phyloP scores from a whole-genome alignment of 2,888 invertebrate genomes.

The Arge pagana region DNA sequence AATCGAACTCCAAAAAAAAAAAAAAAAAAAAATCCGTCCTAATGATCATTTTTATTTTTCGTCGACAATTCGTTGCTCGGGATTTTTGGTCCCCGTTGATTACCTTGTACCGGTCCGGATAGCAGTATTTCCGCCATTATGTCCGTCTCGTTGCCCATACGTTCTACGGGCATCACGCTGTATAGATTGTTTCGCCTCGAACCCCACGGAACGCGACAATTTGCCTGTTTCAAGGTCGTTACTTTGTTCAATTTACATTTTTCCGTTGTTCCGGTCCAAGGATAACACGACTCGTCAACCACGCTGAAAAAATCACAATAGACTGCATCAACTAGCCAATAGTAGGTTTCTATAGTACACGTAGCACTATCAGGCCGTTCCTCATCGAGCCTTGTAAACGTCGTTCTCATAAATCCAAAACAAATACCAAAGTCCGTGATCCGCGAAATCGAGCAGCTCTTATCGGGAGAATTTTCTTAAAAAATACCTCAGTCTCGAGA shows the following conservation, averaged over 20 bases:
- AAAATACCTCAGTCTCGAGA: no score
- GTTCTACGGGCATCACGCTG: constrained; percentile 77
- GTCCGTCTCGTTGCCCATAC: constrained; percentile 75
- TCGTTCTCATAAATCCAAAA: no score
- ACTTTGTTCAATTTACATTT: constrained; percentile 68
- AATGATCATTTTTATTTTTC: neutral
- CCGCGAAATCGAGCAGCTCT: no score
- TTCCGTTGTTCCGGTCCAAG: constrained; percentile 70
- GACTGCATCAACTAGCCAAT: no score
- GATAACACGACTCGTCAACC: constrained; percentile 84
- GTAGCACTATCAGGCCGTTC: no score
- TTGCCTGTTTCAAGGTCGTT: constrained; percentile 59
- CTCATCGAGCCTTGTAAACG: no score
- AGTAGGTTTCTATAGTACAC: no score
- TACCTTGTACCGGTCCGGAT: constrained; percentile 92
- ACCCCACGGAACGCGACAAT: constrained; percentile 61
- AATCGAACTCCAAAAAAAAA: no score
- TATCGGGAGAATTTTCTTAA: no score
- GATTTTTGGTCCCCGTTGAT: no score
- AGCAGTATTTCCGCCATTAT: constrained; percentile 90
- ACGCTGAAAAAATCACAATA: constrained; percentile 68
- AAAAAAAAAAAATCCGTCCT: neutral
- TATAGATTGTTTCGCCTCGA: constrained; percentile 67
- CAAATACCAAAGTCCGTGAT: no score
- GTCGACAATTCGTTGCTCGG: neutral